A percentile compares a stretch with the other conserved stretches of the same genome.
Evolutionary conservation across 2,113 vertebrate genomes (phyloP).

Genomic region (Rhagologus leucostigma): DNA sequence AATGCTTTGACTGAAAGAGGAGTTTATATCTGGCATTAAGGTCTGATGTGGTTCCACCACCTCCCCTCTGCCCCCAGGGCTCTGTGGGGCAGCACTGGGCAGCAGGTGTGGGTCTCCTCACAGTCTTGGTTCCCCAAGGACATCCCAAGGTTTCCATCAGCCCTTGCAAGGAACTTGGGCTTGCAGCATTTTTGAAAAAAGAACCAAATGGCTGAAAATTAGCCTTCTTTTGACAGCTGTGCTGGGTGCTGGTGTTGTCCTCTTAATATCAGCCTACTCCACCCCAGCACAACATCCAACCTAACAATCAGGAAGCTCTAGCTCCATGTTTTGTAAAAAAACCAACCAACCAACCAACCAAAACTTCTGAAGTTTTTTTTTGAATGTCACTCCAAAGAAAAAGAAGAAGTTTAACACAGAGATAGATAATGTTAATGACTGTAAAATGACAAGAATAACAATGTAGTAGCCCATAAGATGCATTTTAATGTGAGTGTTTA

Average conservation of each 20-base stretch:
- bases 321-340: neutral
- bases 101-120: accelerated
- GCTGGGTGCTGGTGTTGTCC: neutral
- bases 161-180: neutral
- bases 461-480: neutral
- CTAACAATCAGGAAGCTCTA: neutral
- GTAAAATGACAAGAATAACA: neutral
- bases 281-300: neutral
- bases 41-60: neutral
- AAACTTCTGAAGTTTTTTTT: neutral
- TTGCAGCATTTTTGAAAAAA: neutral
- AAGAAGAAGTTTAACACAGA: neutral
- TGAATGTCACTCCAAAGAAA: neutral
- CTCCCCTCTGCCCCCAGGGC: neutral
- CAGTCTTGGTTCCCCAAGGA: neutral
- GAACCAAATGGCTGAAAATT: neutral
- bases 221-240: neutral
- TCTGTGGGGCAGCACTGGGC: neutral
- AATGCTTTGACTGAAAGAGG: neutral
- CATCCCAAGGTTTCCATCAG: neutral
- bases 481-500: neutral
- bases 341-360: accelerated
- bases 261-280: neutral
- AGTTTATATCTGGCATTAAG: neutral
- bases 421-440: neutral